Evolutionary conservation across 2,888 invertebrate genomes (phyloP), one percentile per base, ranked within the genome.

Genomic region (Cataglyphis cursor): DNA sequence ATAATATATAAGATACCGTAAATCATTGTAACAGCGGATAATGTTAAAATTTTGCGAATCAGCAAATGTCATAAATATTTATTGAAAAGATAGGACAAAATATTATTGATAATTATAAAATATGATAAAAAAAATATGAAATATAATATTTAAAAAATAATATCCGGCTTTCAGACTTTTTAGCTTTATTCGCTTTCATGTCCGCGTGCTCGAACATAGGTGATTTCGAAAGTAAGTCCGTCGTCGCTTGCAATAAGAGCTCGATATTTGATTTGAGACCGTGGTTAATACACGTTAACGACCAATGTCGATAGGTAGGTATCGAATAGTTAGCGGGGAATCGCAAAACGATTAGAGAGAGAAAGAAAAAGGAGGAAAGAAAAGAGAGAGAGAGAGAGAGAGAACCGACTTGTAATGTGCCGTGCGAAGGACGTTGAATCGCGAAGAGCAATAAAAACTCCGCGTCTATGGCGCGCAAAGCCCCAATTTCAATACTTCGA

Each of bases 211-310:
- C 12, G 51, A 18, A 35, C 15, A 38, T 21, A 74, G 38, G 51
- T 51, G 65, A 76, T 65, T 76, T 65, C 54, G 38, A 38, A 65
- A 54, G 44, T 61, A 15, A 31, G 8, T 28, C 8, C 2, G 9
- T 10, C 48, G 10, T 10, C 18, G 44, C 8, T 54, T 41, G 38
- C 38, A 35, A 51, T 75, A 51, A 75, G 48, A 18, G 75, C 62
- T 64, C 35, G 51, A 54, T 57, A 38, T 54, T 28, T 51, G 12
- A 54, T 65, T 54, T 54, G 38, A 65, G 28, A n/a, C 31, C 51
- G n/a, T 54, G n/a, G 12, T 65, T 18, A 51, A 76, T 31, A 21
- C 62, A 65, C 54, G 41, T 65, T 76, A 57, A 44, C 44, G 44
- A 41, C 24, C 41, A 24, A 65, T 31, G 28, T 51, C n/a, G 51